Evolutionary conservation across 2,888 invertebrate species (phyloP).

Genomic region (Troilus luridus): DNA sequence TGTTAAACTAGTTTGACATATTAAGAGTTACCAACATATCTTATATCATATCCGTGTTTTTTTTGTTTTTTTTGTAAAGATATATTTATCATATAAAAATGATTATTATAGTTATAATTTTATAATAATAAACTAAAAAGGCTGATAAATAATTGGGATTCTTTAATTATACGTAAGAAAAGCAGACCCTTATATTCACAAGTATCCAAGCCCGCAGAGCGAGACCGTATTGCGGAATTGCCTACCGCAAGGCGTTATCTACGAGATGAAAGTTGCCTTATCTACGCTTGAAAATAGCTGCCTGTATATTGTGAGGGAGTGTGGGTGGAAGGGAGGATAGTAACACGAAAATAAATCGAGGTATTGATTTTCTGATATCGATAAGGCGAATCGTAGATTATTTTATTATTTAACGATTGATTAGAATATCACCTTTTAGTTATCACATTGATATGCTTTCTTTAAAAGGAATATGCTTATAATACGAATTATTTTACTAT

Average conservation of each 20-base stretch:
- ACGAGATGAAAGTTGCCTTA: not conserved
- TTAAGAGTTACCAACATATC: too few species aligned
- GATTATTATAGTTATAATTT: too few species aligned
- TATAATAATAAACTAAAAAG: too few species aligned
- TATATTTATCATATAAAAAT: too few species aligned
- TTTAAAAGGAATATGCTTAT: too few species aligned
- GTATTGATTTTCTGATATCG: not conserved
- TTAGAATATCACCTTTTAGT: not conserved
- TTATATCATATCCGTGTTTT: too few species aligned
- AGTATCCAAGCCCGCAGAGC: not conserved
- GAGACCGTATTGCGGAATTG: not conserved
- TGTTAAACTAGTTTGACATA: too few species aligned
- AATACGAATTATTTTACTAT: too few species aligned
- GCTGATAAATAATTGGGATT: too few species aligned
- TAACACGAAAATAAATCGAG: not conserved
- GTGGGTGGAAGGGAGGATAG: not conserved
- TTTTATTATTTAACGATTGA: not conserved
- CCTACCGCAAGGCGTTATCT: constrained; percentile 1
- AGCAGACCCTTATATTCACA: not conserved
- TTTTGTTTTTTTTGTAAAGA: too few species aligned
- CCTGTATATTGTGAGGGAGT: not conserved
- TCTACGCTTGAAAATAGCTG: not conserved
- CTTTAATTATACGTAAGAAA: too few species aligned
- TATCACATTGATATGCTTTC: too few species aligned
- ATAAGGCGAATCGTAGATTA: not conserved